A percentile compares a stretch with the other conserved stretches of the same genome.
These are phyloP conservation scores for Athripsodes cinereus DNA, from an alignment of 2,888 invertebrate species.

Conservation along the genomic window DNA sequence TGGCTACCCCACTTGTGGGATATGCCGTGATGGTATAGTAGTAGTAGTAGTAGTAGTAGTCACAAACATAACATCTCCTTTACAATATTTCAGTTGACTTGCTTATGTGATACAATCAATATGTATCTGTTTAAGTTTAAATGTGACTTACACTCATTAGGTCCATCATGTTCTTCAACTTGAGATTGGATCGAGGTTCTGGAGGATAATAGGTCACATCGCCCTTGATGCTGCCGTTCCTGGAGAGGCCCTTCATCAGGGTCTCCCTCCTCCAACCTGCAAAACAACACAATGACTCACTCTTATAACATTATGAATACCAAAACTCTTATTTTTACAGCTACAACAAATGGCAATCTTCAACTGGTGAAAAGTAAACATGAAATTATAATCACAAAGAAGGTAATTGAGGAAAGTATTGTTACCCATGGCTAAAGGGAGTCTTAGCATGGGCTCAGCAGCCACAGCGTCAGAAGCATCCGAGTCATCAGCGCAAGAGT, in stretches of 20 bases:
- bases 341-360: too few relatives aligned
- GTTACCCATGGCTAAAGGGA: conserved; percentile 40
- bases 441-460: conserved; percentile 34
- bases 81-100: too few relatives aligned
- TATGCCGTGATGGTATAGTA: too few relatives aligned
- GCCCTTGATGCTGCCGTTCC: conserved; percentile 83
- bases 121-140: not conserved
- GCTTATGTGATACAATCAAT: too few relatives aligned
- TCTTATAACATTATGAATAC: not conserved
- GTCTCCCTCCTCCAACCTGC: conserved; percentile 91
- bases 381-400: not conserved
- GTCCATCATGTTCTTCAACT: conserved; percentile 59
- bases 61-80: too few relatives aligned
- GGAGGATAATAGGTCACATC: conserved; percentile 85
- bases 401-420: not conserved
- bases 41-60: too few relatives aligned
- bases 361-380: not conserved
- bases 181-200: conserved; percentile 50
- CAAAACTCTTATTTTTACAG: not conserved
- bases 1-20: too few relatives aligned
- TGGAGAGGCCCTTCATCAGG: conserved; percentile 78
- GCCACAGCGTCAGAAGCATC: conserved; percentile 13
- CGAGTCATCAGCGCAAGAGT: conserved; percentile 45
- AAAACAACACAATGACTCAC: not conserved
- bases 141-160: conserved; percentile 54